Evolutionary conservation across 2,797 vertebrate species (phyloP).

Genomic region (Cyclura pinguis): DNA sequence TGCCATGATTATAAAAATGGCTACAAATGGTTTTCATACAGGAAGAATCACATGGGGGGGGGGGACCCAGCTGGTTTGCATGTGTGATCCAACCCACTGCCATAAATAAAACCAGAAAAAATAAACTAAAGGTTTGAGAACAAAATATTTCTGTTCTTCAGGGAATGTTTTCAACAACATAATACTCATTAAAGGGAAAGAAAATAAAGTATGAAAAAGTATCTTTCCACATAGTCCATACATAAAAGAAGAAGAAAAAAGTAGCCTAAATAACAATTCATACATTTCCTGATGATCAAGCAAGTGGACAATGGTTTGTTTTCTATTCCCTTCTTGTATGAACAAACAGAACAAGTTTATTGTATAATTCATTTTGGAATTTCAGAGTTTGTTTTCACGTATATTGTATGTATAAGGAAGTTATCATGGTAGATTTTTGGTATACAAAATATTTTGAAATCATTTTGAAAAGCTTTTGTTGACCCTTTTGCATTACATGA

Average conservation of each 20-base stretch:
- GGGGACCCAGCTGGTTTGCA: background rate
- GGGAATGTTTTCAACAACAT: background rate
- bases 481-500: background rate
- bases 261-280: background rate
- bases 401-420: background rate
- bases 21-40: background rate
- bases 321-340: background rate
- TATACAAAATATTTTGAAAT: background rate
- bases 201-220: background rate
- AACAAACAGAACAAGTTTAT: background rate
- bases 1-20: background rate
- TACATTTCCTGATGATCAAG: background rate
- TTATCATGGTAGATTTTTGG: background rate
- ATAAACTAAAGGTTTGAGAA: background rate
- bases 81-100: background rate
- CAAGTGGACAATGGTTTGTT: background rate
- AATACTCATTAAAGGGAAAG: background rate
- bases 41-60: background rate
- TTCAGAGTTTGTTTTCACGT: background rate
- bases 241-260: background rate
- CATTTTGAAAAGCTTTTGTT: background rate
- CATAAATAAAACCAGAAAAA: background rate
- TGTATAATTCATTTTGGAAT: background rate
- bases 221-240: background rate
- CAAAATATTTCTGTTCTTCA: background rate